These are phyloP conservation scores for Drosophila equinoxialis DNA, from an alignment of 1,140 invertebrate species.

Conservation along the genomic window DNA sequence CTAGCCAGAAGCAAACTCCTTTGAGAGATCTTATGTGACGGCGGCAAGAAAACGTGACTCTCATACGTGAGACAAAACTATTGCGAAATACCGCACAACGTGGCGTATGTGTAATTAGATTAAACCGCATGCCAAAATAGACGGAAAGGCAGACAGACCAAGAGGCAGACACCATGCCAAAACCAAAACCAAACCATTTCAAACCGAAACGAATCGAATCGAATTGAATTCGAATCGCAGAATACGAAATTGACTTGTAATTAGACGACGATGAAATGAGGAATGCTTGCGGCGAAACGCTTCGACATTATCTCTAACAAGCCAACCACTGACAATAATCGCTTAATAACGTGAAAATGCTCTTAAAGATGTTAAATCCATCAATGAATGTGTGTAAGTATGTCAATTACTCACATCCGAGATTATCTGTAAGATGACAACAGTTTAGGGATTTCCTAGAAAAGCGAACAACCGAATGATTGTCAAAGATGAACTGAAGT, in stretches of 20 bases:
- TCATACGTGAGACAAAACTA: slow-evolving; percentile 53
- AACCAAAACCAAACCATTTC: slow-evolving; percentile 9
- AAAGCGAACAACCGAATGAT: background rate
- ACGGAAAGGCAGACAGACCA: slow-evolving; percentile 28
- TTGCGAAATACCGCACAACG: slow-evolving; percentile 72
- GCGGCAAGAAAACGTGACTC: slow-evolving; percentile 77
- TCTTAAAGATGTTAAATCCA: slow-evolving; percentile 28
- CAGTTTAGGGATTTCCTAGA: background rate
- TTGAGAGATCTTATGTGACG: slow-evolving; percentile 60
- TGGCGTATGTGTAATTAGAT: slow-evolving; percentile 82
- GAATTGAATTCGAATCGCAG: slow-evolving; percentile 52
- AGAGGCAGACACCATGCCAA: slow-evolving; percentile 7
- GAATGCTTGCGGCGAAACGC: slow-evolving; percentile 56
- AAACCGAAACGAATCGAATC: slow-evolving; percentile 4
- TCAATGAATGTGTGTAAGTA: background rate
- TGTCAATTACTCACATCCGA: background rate
- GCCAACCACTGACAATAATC: slow-evolving; percentile 42
- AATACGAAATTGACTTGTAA: slow-evolving; percentile 75
- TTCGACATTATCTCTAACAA: slow-evolving; percentile 17
- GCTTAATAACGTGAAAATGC: slow-evolving; percentile 54
- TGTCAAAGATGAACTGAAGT: no score
- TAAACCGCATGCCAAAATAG: slow-evolving; percentile 76
- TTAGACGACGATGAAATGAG: slow-evolving; percentile 62
- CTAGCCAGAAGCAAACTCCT: slow-evolving; percentile 70
- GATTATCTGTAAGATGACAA: background rate